These are phyloP conservation scores for Polylopha cassiicola DNA, from an alignment of 2,888 invertebrate genomes.

Conservation along the genomic window DNA sequence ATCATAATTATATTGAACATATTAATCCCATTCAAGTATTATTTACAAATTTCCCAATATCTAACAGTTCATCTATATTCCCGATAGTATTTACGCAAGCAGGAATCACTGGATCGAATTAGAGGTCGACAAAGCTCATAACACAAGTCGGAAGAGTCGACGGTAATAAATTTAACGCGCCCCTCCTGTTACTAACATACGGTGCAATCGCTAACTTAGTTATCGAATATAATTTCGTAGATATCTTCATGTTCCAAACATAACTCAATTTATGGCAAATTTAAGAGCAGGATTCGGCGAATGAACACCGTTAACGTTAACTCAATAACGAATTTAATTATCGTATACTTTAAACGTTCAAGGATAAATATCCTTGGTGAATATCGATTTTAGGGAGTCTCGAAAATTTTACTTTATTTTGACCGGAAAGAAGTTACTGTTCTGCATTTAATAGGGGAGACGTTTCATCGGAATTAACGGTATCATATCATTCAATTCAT, in stretches of 20 bases:
- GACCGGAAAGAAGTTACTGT: neutral
- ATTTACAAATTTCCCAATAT: conserved; percentile 21
- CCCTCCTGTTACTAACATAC: conserved; percentile 57
- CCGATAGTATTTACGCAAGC: conserved; percentile 20
- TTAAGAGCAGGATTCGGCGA: conserved; percentile 1
- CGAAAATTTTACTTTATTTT: neutral
- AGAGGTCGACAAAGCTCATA: conserved; percentile 51
- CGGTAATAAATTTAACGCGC: conserved; percentile 49
- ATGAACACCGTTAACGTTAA: too few relatives aligned
- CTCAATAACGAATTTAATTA: too few relatives aligned
- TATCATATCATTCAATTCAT: conserved; percentile 12
- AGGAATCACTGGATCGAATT: conserved; percentile 45
- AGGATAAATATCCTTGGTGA: too few relatives aligned
- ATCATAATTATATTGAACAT: conserved; percentile 22
- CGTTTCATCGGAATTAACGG: conserved; percentile 15
- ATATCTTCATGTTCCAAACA: conserved; percentile 5
- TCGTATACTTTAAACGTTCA: too few relatives aligned
- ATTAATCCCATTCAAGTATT: conserved; percentile 24
- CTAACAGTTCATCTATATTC: conserved; percentile 4
- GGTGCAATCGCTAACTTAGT: conserved; percentile 51
- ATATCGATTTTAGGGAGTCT: too few relatives aligned
- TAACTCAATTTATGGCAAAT: conserved; percentile 6
- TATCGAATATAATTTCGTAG: conserved; percentile 33
- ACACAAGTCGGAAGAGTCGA: conserved; percentile 51
- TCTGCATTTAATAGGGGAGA: conserved; percentile 4